Base-by-base conservation (phyloP, 2,113 vertebrate genomes). In the Pogonocichla stellata region DNA sequence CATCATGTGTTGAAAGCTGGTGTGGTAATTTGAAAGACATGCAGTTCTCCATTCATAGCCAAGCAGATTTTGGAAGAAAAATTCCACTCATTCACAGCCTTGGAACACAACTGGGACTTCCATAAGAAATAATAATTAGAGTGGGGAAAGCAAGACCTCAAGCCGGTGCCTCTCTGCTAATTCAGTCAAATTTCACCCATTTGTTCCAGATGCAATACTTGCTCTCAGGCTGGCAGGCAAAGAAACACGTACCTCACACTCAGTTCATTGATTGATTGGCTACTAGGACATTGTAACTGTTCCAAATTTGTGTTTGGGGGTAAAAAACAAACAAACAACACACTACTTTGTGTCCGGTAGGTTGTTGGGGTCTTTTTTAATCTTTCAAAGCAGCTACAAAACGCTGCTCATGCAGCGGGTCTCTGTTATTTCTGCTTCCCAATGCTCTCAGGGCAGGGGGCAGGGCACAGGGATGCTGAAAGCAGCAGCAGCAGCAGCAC, bases 71-170 rank as follows among this genome's bases (percentile, higher is more conserved):
- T 71, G 48, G 80, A 92, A 73, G 64, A 86, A 88, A 92, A 95
- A 94, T 73, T 82, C 56, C 82, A 93, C 47, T 60, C 67, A 86
- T 90, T 93, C 88, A 78, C 43, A 74, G 72, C 75, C 60, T 80
- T 14, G 2, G 47, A 92, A 48, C 0, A 0, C 6, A 2, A 86
- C 54, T 60, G 48, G 40, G n/a, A 33, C 40, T 94, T 88, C 81
- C 60, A 57, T 36, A 83, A 64, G 61, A 92, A 94, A 82, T 36
- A 92, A 87, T 92, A 92, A 92, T 77, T 70, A 86, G 81, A 86
- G 36, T 17, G 5, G 75, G 19, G 54, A 94, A 11, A 93, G 8
- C 2, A 8, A 71, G 78, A 58, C 50, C 61, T 85, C 34, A 34
- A 18, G 60, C 15, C 7, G 0, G 19, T 12, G 42, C 13, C 47